Evolutionary conservation across 2,113 vertebrate species (phyloP), one percentile per base, ranked within the genome.

Genomic region (Collichthys lucidus): DNA sequence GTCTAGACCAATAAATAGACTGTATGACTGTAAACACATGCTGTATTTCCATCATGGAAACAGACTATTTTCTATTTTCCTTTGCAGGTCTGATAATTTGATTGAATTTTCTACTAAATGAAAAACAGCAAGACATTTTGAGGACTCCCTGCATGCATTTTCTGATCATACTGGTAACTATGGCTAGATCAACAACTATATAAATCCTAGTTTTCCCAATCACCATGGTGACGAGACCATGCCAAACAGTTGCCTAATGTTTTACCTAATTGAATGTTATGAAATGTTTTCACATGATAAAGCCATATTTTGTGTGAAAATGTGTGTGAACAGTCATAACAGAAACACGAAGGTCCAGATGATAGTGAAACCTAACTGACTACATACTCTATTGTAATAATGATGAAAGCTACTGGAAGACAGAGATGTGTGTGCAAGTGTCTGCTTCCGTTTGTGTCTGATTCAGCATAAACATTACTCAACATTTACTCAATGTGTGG

Each of bases 311-410:
- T 53, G 7, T 15, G 50, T 69, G 49, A 42, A 42, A 40, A n/a
- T 20, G 35, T 8, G 7, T 40, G 35, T 31, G 31, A 31, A 31
- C 24, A n/a, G 24, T 26, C 62, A 47, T 22, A 70, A 42, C 6
- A 53, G 24, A 55, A 19, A 50, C n/a, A 44, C 10, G 24, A 49
- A 22, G 19, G 12, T 40, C 16, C n/a, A 59, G n/a, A 50, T 19
- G 49, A 50, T 17, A 19, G 17, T 19, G 7, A 9, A 40, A 5
- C 22, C 40, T 14, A 20, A 55, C 16, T 19, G 8, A 57, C 11
- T 14, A 31, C 29, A 3, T 44, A n/a, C n/a, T n/a, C n/a, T n/a
- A n/a, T n/a, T 82, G 77, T 83, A 88, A 88, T 83, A 74, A 85
- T 76, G 63, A 84, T 79, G 47, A 71, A 86, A 86, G 76, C 65